A percentile compares a stretch with the other conserved stretches of the same genome.
phyloP scores from a whole-genome alignment of 2,888 invertebrate genomes.

The Andrena trimmerana region DNA sequence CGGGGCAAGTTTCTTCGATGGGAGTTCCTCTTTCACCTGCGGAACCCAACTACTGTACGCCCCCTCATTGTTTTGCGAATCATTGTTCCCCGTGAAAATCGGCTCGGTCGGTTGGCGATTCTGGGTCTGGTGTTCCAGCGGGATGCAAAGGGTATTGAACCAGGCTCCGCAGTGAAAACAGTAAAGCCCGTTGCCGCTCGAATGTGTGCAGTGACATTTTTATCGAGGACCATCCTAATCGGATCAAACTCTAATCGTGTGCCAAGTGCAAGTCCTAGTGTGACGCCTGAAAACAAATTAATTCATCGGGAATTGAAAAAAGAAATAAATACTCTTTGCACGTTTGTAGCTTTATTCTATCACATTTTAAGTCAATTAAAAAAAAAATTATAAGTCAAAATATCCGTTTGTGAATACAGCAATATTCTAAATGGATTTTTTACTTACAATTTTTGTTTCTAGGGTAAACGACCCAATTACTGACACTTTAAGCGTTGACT shows the following conservation, averaged over 20 bases:
- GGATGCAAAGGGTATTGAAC: neutral
- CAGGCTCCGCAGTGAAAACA: neutral
- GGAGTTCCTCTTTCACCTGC: neutral
- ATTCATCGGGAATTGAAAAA: no score
- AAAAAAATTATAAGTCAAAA: no score
- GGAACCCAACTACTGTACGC: neutral
- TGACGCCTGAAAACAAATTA: no score
- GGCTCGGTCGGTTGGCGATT: slow-evolving; percentile 11
- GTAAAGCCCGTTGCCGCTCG: neutral
- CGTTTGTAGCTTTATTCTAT: no score
- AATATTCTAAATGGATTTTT: no score
- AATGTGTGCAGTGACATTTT: neutral
- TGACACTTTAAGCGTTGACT: no score
- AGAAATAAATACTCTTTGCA: no score
- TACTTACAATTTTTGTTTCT: no score
- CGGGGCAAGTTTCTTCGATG: slow-evolving; percentile 35
- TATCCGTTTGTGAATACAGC: no score
- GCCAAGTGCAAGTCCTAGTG: no score
- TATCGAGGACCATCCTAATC: neutral
- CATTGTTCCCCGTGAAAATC: slow-evolving; percentile 19
- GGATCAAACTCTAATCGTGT: neutral
- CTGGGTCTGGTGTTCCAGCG: neutral
- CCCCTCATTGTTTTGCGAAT: slow-evolving; percentile 20
- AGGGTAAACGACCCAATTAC: no score
- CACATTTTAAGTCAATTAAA: no score